A percentile compares a stretch with the other conserved stretches of the same genome.
These are phyloP conservation scores for Oreochromis tanganicae DNA, from an alignment of 2,113 vertebrate species.

Conservation along the genomic window DNA sequence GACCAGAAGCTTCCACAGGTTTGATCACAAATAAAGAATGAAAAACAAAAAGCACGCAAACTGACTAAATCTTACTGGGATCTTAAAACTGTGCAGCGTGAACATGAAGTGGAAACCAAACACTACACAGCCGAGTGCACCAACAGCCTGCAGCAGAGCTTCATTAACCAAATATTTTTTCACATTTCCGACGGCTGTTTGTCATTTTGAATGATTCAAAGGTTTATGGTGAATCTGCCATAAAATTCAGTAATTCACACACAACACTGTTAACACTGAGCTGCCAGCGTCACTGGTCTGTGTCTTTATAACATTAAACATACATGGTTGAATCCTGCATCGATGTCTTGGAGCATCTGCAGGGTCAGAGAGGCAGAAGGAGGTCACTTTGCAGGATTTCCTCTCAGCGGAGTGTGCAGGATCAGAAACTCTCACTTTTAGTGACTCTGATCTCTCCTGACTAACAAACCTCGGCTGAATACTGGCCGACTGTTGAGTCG, in stretches of 20 bases:
- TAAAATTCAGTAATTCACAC: background rate
- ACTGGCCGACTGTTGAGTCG: background rate
- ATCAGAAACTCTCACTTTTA: background rate
- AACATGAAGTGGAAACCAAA: background rate
- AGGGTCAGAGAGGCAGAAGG: background rate
- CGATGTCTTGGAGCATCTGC: background rate
- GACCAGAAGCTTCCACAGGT: background rate
- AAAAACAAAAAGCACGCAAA: background rate
- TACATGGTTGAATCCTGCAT: background rate
- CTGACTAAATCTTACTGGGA: background rate
- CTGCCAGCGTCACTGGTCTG: background rate
- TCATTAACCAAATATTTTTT: background rate
- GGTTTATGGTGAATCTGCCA: background rate
- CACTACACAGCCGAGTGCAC: accelerated
- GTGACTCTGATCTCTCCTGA: background rate
- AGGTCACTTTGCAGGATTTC: background rate
- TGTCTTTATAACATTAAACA: background rate
- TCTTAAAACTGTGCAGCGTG: background rate
- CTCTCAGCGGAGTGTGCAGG: accelerated
- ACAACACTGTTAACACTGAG: background rate
- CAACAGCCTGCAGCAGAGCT: background rate
- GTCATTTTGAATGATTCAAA: background rate
- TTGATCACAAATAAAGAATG: background rate
- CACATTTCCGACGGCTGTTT: accelerated
- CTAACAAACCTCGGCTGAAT: accelerated